These are phyloP conservation scores for Auanema sp. DNA, from an alignment of 2,888 invertebrate genomes.

Conservation along the genomic window DNA sequence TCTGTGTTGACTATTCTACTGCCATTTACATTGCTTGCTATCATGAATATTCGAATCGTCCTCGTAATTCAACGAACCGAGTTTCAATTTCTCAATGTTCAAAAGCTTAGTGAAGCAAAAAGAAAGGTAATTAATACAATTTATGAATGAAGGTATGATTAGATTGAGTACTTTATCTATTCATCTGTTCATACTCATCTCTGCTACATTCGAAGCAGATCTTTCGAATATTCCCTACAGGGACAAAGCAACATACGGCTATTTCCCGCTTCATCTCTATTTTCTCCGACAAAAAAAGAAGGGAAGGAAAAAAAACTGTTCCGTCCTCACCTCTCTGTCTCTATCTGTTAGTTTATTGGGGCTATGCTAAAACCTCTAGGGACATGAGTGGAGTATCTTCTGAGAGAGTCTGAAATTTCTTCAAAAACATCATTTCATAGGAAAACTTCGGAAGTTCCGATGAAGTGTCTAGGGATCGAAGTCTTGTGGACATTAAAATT, in stretches of 20 bases:
- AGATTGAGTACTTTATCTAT: background rate
- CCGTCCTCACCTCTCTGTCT: too few relatives aligned
- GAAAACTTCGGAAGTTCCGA: too few relatives aligned
- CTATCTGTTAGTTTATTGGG: too few relatives aligned
- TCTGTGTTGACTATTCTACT: conserved; percentile 55
- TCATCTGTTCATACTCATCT: background rate
- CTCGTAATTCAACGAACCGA: conserved; percentile 34
- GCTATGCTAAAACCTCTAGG: too few relatives aligned
- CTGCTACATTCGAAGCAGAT: background rate
- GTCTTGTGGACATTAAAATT: too few relatives aligned
- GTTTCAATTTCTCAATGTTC: conserved; percentile 37
- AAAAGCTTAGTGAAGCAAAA: conserved; percentile 44
- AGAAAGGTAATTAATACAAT: conserved; percentile 26
- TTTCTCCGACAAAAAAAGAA: too few relatives aligned
- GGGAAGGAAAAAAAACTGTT: too few relatives aligned
- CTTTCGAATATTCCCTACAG: background rate
- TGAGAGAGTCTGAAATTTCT: too few relatives aligned
- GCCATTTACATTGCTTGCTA: conserved; percentile 52
- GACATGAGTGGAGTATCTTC: too few relatives aligned
- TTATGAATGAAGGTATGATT: background rate
- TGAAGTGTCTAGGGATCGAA: too few relatives aligned
- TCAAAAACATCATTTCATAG: too few relatives aligned
- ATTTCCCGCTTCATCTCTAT: background rate
- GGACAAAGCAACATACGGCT: background rate
- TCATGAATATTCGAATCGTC: conserved; percentile 54